These are phyloP conservation scores for Terrapene triunguis DNA, from an alignment of 2,113 vertebrate species.

Conservation along the genomic window DNA sequence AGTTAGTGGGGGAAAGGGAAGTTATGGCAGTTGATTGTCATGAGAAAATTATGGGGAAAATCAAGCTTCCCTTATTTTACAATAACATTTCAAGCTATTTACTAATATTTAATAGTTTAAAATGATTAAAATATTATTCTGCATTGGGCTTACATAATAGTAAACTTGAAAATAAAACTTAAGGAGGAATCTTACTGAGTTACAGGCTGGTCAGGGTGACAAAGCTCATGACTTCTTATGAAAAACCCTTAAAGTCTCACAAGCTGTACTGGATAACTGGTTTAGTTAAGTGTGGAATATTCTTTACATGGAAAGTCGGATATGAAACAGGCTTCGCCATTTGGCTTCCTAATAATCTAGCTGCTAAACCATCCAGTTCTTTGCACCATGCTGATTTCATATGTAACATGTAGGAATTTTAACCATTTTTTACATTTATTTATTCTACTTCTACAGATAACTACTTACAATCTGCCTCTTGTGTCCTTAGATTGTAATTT, in stretches of 20 bases:
- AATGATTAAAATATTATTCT: neutral
- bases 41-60: neutral
- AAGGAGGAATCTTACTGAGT: neutral
- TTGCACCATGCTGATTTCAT: neutral
- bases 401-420: neutral
- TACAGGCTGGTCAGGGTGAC: neutral
- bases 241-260: neutral
- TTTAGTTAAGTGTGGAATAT: neutral
- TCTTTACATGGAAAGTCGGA: neutral
- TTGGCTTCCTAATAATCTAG: neutral
- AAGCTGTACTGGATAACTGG: neutral
- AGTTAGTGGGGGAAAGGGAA: neutral
- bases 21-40: neutral
- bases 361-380: neutral
- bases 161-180: neutral
- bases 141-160: neutral
- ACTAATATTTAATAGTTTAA: neutral
- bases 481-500: neutral
- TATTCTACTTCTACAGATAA: neutral
- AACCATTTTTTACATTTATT: neutral
- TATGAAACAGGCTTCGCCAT: neutral
- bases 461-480: neutral
- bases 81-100: neutral
- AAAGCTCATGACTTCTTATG: neutral
- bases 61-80: neutral